phyloP scores from a whole-genome alignment of 2,113 vertebrate genomes.

The Psilopogon haemacephalus region DNA sequence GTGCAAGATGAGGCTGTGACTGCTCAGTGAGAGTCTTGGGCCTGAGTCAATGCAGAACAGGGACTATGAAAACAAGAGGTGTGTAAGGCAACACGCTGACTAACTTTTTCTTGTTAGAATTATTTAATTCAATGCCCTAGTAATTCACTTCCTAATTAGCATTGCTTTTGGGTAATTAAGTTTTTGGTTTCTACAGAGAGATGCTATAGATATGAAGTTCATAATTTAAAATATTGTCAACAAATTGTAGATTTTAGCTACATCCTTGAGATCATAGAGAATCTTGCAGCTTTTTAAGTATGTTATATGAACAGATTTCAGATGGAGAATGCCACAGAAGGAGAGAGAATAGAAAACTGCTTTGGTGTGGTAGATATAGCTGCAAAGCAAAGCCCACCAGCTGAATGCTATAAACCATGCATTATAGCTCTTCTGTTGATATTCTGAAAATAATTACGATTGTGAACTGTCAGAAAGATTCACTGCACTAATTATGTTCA shows the following conservation, averaged over 20 bases:
- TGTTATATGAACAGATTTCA: not conserved
- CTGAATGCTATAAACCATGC: constrained; percentile 26
- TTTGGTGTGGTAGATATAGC: constrained; percentile 14
- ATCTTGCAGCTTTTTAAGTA: not conserved
- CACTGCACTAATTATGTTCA: constrained; percentile 41
- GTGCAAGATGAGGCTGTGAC: rapidly evolving
- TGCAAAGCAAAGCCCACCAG: constrained; percentile 21
- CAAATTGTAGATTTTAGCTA: not conserved
- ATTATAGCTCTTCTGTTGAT: constrained; percentile 56
- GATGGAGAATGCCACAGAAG: constrained; percentile 15
- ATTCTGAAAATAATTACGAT: constrained; percentile 53
- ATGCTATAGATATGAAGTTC: not conserved
- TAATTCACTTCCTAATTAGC: not conserved
- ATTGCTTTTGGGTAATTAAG: constrained; percentile 10
- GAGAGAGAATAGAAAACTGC: constrained; percentile 32
- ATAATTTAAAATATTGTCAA: not conserved
- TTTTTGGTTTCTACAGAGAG: not conserved
- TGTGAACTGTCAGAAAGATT: constrained; percentile 49
- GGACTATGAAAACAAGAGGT: not conserved
- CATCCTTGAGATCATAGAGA: not conserved
- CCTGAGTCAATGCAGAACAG: rapidly evolving
- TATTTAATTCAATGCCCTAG: not conserved
- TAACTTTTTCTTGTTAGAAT: not conserved
- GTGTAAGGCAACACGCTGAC: not conserved
- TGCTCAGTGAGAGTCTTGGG: rapidly evolving